These are phyloP conservation scores for Pithys albifrons DNA, from an alignment of 2,113 vertebrate genomes.

Conservation along the genomic window DNA sequence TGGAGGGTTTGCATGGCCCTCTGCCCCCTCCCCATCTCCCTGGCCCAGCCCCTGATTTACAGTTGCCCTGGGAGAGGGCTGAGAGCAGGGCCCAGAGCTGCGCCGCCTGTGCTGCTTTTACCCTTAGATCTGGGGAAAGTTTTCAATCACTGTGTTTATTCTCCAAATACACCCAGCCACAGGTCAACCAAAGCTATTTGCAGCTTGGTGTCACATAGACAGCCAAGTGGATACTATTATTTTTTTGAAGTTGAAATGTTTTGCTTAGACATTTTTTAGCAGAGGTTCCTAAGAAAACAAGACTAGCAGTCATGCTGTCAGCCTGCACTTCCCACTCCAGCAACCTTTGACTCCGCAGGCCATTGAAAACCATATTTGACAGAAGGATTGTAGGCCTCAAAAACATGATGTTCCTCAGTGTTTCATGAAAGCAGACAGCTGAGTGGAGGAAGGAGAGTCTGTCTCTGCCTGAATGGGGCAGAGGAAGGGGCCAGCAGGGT, in stretches of 20 bases:
- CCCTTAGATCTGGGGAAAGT: conserved; percentile 24
- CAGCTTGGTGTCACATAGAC: conserved; percentile 9
- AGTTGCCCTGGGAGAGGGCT: neutral
- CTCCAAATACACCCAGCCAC: conserved; percentile 48
- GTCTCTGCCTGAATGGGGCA: neutral
- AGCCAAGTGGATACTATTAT: conserved; percentile 37
- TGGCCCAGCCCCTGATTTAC: neutral
- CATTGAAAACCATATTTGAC: conserved; percentile 1
- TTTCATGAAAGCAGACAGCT: neutral
- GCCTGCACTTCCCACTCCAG: conserved; percentile 29
- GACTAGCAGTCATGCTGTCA: neutral
- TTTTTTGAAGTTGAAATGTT: conserved; percentile 62
- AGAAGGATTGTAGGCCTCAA: neutral
- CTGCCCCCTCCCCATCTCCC: neutral
- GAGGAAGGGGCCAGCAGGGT: neutral
- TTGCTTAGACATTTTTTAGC: conserved; percentile 47
- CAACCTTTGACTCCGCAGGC: neutral
- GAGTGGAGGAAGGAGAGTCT: neutral
- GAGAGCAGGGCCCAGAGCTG: neutral
- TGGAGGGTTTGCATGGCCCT: neutral
- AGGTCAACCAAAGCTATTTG: conserved; percentile 57
- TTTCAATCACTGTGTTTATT: conserved; percentile 55
- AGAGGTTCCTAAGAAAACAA: conserved; percentile 58
- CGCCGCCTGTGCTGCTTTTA: accelerated
- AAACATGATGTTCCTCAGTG: neutral